These are phyloP conservation scores for Gnathonemus echidnorhynchus DNA, from an alignment of 2,113 vertebrate genomes.

Conservation along the genomic window DNA sequence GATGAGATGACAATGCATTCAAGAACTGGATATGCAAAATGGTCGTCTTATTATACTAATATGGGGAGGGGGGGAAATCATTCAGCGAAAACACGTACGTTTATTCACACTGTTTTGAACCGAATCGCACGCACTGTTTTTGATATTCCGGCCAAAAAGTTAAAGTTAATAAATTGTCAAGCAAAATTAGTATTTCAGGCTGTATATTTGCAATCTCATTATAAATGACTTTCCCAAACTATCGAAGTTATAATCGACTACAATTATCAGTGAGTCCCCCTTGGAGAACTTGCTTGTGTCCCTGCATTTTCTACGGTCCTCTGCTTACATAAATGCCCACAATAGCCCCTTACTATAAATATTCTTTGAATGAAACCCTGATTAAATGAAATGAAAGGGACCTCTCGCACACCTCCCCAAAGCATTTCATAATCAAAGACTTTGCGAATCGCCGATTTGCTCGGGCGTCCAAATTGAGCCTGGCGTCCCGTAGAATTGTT, in stretches of 20 bases:
- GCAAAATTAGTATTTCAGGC: background rate
- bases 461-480: background rate
- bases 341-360: slow-evolving; percentile 19
- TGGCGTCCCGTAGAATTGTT: background rate
- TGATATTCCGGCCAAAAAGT: background rate
- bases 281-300: background rate
- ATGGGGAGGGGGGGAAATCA: background rate
- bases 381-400: slow-evolving; percentile 23
- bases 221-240: background rate
- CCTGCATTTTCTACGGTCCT: background rate
- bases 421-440: slow-evolving; percentile 15
- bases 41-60: background rate
- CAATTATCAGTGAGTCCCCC: background rate
- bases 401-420: background rate
- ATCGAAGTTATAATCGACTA: background rate
- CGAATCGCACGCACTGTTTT: background rate
- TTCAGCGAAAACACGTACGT: background rate
- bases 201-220: background rate
- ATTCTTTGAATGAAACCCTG: slow-evolving; percentile 14
- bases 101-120: background rate
- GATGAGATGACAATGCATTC: background rate
- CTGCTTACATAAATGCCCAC: slow-evolving; percentile 11
- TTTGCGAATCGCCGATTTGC: slow-evolving; percentile 10
- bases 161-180: background rate
- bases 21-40: background rate